Evolutionary conservation across 1,140 invertebrate species (phyloP), one percentile per base, ranked within the genome.

Genomic region (Drosophila prosaltans): DNA sequence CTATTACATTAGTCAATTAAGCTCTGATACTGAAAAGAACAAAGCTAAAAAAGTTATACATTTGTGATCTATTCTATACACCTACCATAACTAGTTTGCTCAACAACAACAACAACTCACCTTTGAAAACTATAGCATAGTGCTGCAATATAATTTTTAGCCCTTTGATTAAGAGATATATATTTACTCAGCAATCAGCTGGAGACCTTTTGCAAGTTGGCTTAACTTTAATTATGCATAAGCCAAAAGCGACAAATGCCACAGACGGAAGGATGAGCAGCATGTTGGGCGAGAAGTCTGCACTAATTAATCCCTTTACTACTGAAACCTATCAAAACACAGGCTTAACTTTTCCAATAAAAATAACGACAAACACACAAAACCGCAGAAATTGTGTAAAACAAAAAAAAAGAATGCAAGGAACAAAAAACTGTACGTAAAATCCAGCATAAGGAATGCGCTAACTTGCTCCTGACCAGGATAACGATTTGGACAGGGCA

Each of bases 281-380:
- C 75, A 57, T 71, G 83, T 67, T 79, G 82, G 55, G 84, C 81
- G 77, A 86, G 80, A 81, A 72, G 78, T 89, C 69, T 45, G 66
- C 80, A 83, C 86, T 90, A 90, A 90, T 90, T 90, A 90, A 90
- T 90, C 86, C 86, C 86, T 90, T 88, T 89, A 89, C 84, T 80
- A 89, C 85, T 89, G 86, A 86, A 90, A 90, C 86, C 86, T 90
- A 90, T 90, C 86, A 90, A 90, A 90, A 90, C 86, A 90, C 88
- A 75, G 83, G 82, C 86, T 90, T 90, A 90, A 90, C 86, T 90
- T 90, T 90, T 90, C 86, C 86, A 90, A 90, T 90, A 90, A 90
- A 88, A 90, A 90, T 89, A 89, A 89, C 84, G 85, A 80, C 69
- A 74, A 76, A 65, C 64, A 68, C 80, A 70, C 72, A 88, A 63